Evolutionary conservation across 1,140 invertebrate genomes (phyloP).

Genomic region (Eupristina koningsbergeri): DNA sequence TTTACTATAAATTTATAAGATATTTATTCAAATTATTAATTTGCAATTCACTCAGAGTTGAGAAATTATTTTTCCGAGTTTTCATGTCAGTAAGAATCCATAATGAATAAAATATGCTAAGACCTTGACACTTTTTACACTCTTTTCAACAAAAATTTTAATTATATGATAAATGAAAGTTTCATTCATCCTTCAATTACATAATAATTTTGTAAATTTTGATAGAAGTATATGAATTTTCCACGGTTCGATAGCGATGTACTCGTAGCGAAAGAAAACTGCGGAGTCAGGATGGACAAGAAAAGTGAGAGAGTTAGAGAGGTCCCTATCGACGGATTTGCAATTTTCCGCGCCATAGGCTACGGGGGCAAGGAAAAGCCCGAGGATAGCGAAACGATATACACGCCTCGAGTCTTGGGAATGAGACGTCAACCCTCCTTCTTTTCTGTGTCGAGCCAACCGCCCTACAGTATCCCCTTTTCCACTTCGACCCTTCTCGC

Average conservation of each 20-base stretch:
- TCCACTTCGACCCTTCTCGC: not conserved
- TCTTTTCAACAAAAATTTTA: not conserved
- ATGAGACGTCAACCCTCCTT: constrained; percentile 43
- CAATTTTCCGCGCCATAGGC: constrained; percentile 53
- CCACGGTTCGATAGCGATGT: not conserved
- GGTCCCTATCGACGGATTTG: constrained; percentile 43
- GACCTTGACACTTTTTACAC: not conserved
- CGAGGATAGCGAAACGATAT: constrained; percentile 42
- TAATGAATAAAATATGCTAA: no score
- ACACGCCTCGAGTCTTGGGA: constrained; percentile 28
- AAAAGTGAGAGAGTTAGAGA: not conserved
- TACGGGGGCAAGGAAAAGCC: constrained; percentile 37
- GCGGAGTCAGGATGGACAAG: not conserved
- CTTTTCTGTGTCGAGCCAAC: constrained; percentile 4
- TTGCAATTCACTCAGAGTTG: no score
- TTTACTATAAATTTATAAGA: no score
- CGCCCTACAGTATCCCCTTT: constrained; percentile 4
- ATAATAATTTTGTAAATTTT: not conserved
- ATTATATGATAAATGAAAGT: not conserved
- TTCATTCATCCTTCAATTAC: not conserved
- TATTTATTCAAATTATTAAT: no score
- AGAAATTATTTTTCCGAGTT: no score
- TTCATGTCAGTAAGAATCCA: no score
- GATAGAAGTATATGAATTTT: constrained; percentile 12
- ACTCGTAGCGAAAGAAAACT: constrained; percentile 9